phyloP scores from a whole-genome alignment of 2,113 vertebrate genomes.

The Ochotona curzoniae region DNA sequence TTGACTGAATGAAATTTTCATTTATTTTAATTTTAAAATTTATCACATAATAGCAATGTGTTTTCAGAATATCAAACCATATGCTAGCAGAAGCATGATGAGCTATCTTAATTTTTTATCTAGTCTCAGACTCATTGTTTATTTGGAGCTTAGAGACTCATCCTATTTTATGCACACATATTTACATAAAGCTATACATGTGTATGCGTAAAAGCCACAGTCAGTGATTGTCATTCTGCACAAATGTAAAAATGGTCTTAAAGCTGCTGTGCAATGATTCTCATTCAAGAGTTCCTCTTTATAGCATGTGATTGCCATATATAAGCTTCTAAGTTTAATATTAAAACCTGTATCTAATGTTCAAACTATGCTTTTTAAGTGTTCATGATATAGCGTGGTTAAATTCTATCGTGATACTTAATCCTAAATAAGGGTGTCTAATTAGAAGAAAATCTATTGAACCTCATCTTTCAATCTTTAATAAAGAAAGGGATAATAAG shows the following conservation, averaged over 20 bases:
- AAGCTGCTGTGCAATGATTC: background rate
- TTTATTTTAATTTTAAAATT: background rate
- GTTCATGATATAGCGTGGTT: background rate
- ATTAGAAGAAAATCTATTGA: conserved; percentile 9
- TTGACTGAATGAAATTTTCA: background rate
- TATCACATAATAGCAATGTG: background rate
- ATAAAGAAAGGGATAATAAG: background rate
- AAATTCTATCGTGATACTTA: background rate
- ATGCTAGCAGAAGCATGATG: background rate
- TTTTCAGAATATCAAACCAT: background rate
- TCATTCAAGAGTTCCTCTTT: background rate
- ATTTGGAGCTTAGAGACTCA: background rate
- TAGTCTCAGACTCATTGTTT: background rate
- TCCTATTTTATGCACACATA: background rate
- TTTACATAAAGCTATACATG: background rate
- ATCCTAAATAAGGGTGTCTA: background rate
- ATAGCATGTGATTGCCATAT: background rate
- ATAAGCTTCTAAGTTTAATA: background rate
- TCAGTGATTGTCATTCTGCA: background rate
- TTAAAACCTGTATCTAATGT: background rate
- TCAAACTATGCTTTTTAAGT: background rate
- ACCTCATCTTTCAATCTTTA: background rate
- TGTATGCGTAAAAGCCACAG: background rate
- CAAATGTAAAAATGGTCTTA: background rate
- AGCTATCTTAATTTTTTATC: background rate